Conservation (phyloP, 1,140 invertebrate species). For the Phenacoccus solenopsis region DNA sequence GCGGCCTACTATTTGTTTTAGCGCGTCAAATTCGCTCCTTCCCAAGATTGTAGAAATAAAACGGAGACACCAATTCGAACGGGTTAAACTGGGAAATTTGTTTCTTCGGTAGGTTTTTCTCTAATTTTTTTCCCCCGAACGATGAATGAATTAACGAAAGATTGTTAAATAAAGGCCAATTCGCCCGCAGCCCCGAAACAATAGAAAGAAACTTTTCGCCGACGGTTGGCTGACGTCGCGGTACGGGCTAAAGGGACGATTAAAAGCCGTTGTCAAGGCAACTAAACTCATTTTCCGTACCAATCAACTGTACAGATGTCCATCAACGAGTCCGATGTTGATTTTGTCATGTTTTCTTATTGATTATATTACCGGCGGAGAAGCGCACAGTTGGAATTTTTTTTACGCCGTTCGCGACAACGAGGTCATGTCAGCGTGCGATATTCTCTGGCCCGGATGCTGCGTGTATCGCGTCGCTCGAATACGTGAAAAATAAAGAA, state of each 20-base stretch:
- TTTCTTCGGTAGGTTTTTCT: background rate
- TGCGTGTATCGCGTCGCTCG: too few species aligned
- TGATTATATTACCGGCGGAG: background rate
- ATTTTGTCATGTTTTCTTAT: conserved; percentile 3
- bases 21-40: background rate
- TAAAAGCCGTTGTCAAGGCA: background rate
- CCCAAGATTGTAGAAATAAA: background rate
- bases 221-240: background rate
- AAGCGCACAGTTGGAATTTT: background rate
- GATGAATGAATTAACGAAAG: background rate
- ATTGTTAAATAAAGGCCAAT: background rate
- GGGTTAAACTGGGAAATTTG: background rate
- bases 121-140: background rate
- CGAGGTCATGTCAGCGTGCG: background rate
- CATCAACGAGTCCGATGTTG: conserved; percentile 1
- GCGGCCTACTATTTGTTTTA: too few species aligned
- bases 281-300: conserved; percentile 1
- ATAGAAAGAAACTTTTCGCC: background rate
- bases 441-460: background rate
- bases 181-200: background rate
- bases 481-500: too few species aligned
- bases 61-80: background rate
- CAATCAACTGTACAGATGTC: conserved; percentile 1
- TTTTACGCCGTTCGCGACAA: background rate
- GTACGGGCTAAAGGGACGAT: background rate